Percentiles rank a stretch among this genome's conserved stretches.
These are phyloP conservation scores for Aquatica leii DNA, from an alignment of 2,888 invertebrate species.

Conservation along the genomic window DNA sequence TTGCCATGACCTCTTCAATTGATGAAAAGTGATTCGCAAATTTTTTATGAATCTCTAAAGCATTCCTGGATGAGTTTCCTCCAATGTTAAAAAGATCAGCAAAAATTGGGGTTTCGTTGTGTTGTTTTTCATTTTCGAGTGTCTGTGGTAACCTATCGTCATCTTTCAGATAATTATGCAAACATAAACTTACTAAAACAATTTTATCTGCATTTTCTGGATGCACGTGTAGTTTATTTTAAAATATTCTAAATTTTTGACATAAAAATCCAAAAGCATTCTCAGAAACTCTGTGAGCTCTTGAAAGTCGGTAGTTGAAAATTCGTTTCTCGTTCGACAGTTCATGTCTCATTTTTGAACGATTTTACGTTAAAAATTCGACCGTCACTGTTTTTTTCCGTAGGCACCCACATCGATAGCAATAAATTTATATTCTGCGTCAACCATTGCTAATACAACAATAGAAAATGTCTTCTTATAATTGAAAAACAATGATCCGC, in stretches of 20 bases:
- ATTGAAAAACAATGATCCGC: conserved; percentile 7
- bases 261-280: too few relatives aligned
- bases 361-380: neutral
- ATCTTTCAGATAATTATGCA: conserved; percentile 10
- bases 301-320: conserved; percentile 3
- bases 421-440: conserved; percentile 1
- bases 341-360: neutral
- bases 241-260: too few relatives aligned
- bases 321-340: neutral
- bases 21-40: too few relatives aligned
- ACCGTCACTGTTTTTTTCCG: conserved; percentile 6
- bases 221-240: conserved; percentile 6
- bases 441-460: neutral
- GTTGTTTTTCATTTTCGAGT: neutral
- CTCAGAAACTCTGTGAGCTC: conserved; percentile 1
- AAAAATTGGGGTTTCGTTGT: conserved; percentile 11
- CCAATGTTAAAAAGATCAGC: neutral
- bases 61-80: conserved; percentile 5
- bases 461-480: conserved; percentile 7
- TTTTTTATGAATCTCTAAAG: too few relatives aligned
- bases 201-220: too few relatives aligned
- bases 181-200: conserved; percentile 9
- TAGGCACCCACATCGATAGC: conserved; percentile 5
- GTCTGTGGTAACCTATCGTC: neutral
- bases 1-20: too few relatives aligned